Evolutionary conservation across 2,888 invertebrate species (phyloP).

Genomic region (Caenorhabditis sp.): DNA sequence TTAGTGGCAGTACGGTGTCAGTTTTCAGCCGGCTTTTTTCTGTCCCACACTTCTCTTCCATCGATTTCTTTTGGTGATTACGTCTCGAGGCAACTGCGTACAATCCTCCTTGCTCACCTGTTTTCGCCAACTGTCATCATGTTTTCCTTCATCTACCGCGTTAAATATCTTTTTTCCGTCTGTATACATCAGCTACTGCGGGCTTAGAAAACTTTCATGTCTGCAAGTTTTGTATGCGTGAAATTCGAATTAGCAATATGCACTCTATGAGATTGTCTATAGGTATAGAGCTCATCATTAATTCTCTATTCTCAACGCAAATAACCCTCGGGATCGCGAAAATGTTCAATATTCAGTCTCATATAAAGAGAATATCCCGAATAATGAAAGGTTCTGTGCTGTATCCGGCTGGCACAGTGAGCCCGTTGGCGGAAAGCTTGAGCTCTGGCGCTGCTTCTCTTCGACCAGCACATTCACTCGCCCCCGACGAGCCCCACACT

Average conservation of each 20-base stretch:
- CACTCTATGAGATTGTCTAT: no score
- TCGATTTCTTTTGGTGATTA: slow-evolving; percentile 46
- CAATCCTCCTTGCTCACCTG: slow-evolving; percentile 51
- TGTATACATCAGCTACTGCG: no score
- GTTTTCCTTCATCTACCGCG: slow-evolving; percentile 50
- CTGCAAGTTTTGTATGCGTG: no score
- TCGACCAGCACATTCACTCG: slow-evolving; percentile 52
- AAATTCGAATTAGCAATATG: no score
- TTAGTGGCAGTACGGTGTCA: slow-evolving; percentile 1
- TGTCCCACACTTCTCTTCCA: neutral
- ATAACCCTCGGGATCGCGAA: neutral
- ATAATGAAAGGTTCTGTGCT: slow-evolving; percentile 44
- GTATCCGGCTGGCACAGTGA: slow-evolving; percentile 48
- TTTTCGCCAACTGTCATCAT: slow-evolving; percentile 57
- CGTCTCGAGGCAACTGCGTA: slow-evolving; percentile 39
- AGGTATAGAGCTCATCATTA: no score
- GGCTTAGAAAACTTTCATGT: no score
- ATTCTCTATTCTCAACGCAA: no score
- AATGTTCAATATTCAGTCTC: slow-evolving; percentile 2
- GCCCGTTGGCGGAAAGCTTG: slow-evolving; percentile 29
- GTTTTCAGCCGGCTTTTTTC: slow-evolving; percentile 3
- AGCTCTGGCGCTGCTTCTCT: slow-evolving; percentile 47
- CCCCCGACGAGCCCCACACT: slow-evolving; percentile 11
- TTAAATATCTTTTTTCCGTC: no score
- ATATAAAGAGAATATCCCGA: slow-evolving; percentile 15